phyloP scores from a whole-genome alignment of 1,140 invertebrate genomes.

The Cotesia vestalis region DNA sequence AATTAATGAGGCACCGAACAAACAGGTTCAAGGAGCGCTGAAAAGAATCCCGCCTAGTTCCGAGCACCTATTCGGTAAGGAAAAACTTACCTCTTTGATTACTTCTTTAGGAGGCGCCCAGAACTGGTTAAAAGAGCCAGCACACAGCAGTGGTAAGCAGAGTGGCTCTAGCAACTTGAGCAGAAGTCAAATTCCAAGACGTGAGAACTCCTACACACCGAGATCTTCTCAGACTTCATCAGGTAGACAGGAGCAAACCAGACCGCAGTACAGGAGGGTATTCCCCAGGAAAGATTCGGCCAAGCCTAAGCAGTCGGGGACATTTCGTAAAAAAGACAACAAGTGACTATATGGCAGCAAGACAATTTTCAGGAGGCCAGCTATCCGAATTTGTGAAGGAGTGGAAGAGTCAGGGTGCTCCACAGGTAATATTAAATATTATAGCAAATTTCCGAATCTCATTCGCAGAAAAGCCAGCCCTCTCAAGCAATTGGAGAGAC shows the following conservation, averaged over 20 bases:
- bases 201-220: not conserved
- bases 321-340: conserved; percentile 34
- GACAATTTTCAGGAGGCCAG: conserved; percentile 40
- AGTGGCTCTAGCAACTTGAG: not conserved
- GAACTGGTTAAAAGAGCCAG: conserved; percentile 42
- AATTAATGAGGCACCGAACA: conserved; percentile 38
- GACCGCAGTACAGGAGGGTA: not conserved
- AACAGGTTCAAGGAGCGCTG: conserved; percentile 41
- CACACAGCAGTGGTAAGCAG: conserved; percentile 19
- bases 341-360: conserved; percentile 30
- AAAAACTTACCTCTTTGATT: conserved; percentile 40
- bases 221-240: not conserved
- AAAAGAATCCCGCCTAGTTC: conserved; percentile 41
- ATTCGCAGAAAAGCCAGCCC: conserved; percentile 41
- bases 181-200: not conserved
- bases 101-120: conserved; percentile 45
- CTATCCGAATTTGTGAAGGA: conserved; percentile 35
- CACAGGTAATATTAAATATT: conserved; percentile 42
- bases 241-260: not conserved
- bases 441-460: conserved; percentile 45
- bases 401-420: conserved; percentile 40
- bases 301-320: not conserved
- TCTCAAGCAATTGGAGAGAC: conserved; percentile 42
- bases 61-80: conserved; percentile 44
- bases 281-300: not conserved